These are phyloP conservation scores for Siphonodentalium dalli DNA, from an alignment of 2,888 invertebrate genomes.

Conservation along the genomic window DNA sequence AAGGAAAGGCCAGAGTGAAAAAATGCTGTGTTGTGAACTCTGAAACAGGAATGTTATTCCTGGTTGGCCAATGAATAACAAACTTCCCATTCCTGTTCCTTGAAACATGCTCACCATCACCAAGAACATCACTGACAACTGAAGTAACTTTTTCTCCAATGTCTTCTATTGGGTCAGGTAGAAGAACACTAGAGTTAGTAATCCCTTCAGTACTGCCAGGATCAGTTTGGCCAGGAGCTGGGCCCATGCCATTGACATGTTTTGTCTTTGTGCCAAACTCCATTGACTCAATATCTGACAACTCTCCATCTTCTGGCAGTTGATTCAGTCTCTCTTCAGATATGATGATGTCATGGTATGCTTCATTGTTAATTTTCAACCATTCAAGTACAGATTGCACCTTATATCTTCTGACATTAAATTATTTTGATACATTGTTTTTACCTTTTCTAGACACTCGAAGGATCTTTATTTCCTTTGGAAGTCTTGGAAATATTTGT, in stretches of 20 bases:
- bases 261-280: constrained; percentile 4
- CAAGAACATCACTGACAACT: constrained; percentile 4
- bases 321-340: constrained; percentile 9
- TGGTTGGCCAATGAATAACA: constrained; percentile 26
- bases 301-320: constrained; percentile 19
- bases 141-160: constrained; percentile 18
- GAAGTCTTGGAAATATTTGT: constrained; percentile 17
- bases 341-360: constrained; percentile 23
- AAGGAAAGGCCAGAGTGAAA: constrained; percentile 22
- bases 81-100: constrained; percentile 7
- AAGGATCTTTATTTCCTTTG: constrained; percentile 24
- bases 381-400: constrained; percentile 21
- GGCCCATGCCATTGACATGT: constrained; percentile 15
- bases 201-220: constrained; percentile 11
- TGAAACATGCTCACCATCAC: neutral
- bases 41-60: constrained; percentile 20
- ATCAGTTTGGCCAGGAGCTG: constrained; percentile 20
- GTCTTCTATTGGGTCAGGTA: constrained; percentile 21
- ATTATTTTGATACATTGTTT: constrained; percentile 23
- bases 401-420: constrained; percentile 16
- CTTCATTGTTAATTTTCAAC: constrained; percentile 23
- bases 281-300: constrained; percentile 4
- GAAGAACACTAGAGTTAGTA: constrained; percentile 19
- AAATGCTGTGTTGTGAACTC: constrained; percentile 27
- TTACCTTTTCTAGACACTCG: constrained; percentile 22